Percentiles rank a stretch among this genome's conserved stretches.
Evolutionary conservation across 2,888 invertebrate species (phyloP).

Genomic region (Caenorhabditis sp.): DNA sequence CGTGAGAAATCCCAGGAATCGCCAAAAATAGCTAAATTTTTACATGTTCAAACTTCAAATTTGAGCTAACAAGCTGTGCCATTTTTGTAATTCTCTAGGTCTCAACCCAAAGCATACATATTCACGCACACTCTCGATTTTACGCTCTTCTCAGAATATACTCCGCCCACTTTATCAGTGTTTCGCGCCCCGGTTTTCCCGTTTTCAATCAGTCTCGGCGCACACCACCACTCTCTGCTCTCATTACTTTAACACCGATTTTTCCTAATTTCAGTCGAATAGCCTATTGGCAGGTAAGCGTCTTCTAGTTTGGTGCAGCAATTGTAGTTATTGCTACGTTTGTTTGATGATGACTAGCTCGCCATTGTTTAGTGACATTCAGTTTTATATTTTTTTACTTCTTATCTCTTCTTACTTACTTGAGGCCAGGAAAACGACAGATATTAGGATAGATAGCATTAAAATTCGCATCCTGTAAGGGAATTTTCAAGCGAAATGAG

Average conservation of each 20-base stretch:
- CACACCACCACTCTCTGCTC: not conserved
- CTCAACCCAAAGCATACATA: not conserved
- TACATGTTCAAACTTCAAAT: too few species aligned
- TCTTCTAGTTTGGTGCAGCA: too few species aligned
- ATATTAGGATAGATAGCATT: constrained; percentile 22
- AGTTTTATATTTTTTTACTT: too few species aligned
- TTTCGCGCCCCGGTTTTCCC: constrained; percentile 37
- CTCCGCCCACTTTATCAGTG: constrained; percentile 41
- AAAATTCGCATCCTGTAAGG: constrained; percentile 33
- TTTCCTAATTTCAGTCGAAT: not conserved
- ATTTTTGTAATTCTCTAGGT: not conserved
- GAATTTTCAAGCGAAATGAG: constrained; percentile 37
- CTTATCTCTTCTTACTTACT: constrained; percentile 4
- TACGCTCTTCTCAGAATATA: not conserved
- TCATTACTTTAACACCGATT: not conserved
- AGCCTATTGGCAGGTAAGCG: not conserved
- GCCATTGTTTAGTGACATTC: too few species aligned
- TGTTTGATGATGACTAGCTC: too few species aligned
- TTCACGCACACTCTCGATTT: not conserved
- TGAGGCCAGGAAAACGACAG: constrained; percentile 4
- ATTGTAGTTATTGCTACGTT: too few species aligned
- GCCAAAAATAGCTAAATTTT: too few species aligned
- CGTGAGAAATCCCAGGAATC: too few species aligned
- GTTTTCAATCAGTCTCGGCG: constrained; percentile 23
- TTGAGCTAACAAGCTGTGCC: too few species aligned